Evolutionary conservation across 2,888 invertebrate genomes (phyloP).

Genomic region (Eupithecia inturbata): DNA sequence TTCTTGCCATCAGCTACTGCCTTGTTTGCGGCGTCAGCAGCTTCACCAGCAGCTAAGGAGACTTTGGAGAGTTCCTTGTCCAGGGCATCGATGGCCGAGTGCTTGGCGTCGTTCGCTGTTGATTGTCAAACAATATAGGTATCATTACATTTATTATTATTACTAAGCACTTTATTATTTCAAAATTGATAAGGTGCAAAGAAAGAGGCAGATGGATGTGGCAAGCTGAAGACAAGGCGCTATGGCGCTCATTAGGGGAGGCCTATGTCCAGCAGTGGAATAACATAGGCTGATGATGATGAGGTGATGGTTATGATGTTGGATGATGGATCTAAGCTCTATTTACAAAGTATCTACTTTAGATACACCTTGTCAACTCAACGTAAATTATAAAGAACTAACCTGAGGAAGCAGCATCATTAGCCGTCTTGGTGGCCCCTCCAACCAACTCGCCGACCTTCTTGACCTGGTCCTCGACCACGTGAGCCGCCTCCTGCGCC

Average conservation of each 20-base stretch:
- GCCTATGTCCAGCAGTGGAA: too few species aligned
- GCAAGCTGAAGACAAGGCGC: too few species aligned
- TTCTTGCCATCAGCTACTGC: constrained; percentile 80
- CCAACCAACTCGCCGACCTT: constrained; percentile 85
- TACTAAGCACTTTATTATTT: background rate
- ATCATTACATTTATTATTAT: too few species aligned
- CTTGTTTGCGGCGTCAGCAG: constrained; percentile 72
- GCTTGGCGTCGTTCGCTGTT: constrained; percentile 72
- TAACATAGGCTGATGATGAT: too few species aligned
- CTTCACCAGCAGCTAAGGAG: constrained; percentile 77
- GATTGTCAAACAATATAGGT: background rate
- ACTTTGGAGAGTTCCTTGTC: constrained; percentile 81
- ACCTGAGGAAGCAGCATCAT: constrained; percentile 80
- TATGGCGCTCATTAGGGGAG: too few species aligned
- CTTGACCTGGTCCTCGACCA: constrained; percentile 86
- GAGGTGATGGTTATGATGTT: too few species aligned
- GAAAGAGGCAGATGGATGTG: too few species aligned
- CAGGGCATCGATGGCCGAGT: constrained; percentile 81
- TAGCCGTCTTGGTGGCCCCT: constrained; percentile 83
- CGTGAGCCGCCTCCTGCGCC: constrained; percentile 84
- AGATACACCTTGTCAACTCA: too few species aligned
- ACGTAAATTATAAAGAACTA: background rate
- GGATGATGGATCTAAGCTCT: too few species aligned
- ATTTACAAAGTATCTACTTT: too few species aligned
- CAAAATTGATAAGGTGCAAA: too few species aligned